Conservation (phyloP, 1,140 invertebrate genomes). For the Tenebrio molitor region DNA sequence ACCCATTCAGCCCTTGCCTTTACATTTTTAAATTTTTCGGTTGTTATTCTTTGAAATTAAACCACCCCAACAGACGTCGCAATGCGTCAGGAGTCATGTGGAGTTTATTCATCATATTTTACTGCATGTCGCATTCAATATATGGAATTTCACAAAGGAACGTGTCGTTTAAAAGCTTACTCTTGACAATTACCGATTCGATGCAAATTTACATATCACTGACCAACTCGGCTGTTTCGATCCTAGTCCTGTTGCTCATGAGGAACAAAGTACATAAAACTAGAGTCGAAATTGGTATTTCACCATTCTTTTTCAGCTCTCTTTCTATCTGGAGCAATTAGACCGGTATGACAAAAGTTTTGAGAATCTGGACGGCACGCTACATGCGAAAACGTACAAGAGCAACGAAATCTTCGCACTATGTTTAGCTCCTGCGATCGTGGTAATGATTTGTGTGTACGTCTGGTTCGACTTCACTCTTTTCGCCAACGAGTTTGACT, state of each 20-base stretch:
- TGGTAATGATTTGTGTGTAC: conserved; percentile 1
- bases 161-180: background rate
- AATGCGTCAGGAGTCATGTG: background rate
- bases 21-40: conserved; percentile 25
- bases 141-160: conserved; percentile 13
- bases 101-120: conserved; percentile 2
- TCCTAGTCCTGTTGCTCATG: background rate
- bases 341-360: background rate
- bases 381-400: background rate
- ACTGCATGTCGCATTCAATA: conserved; percentile 2
- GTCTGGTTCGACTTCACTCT: background rate
- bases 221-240: background rate
- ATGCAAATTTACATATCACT: background rate
- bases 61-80: background rate
- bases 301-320: background rate
- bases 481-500: background rate
- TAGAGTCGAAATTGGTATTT: background rate
- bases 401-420: background rate
- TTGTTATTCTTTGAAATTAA: background rate
- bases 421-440: background rate
- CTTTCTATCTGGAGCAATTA: background rate
- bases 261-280: background rate
- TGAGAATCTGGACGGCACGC: background rate
- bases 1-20: background rate
- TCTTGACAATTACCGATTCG: background rate